phyloP scores from a whole-genome alignment of 2,113 vertebrate species.

The Perca schrenkii region DNA sequence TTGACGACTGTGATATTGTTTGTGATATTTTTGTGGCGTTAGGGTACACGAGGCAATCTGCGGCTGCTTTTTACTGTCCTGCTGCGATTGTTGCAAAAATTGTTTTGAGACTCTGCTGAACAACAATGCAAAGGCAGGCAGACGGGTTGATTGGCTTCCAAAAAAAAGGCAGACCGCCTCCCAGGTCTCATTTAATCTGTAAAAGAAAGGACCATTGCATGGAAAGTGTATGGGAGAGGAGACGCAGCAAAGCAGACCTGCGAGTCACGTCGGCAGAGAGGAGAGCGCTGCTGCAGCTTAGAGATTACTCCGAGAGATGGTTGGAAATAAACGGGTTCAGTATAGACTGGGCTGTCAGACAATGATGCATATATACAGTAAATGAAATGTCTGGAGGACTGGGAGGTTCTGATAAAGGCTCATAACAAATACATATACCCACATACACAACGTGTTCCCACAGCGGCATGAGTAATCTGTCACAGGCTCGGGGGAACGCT shows the following conservation, averaged over 20 bases:
- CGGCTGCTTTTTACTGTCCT: conserved; percentile 31
- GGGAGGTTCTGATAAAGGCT: conserved; percentile 57
- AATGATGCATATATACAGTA: conserved; percentile 53
- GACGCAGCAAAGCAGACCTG: not conserved
- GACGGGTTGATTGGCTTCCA: conserved; percentile 57
- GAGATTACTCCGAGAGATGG: conserved; percentile 50
- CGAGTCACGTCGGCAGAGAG: not conserved
- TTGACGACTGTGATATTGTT: conserved; percentile 4
- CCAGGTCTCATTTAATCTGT: conserved; percentile 40
- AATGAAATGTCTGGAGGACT: conserved; percentile 62
- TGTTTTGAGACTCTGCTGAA: conserved; percentile 56
- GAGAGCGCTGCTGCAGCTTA: conserved; percentile 19
- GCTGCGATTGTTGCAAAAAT: conserved; percentile 52
- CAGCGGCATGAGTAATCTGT: conserved; percentile 30
- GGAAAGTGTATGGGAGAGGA: conserved; percentile 22
- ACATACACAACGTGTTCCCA: conserved; percentile 27
- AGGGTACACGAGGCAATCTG: conserved; percentile 23
- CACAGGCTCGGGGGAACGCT: conserved; percentile 31
- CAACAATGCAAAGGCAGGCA: conserved; percentile 27
- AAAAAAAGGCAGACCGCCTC: conserved; percentile 6
- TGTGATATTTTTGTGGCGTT: not conserved
- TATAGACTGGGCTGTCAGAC: conserved; percentile 57
- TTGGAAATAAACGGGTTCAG: conserved; percentile 56
- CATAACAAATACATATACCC: conserved; percentile 35
- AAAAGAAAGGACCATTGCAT: conserved; percentile 20